Percentiles rank a stretch among this genome's conserved stretches.
Conservation (phyloP, 1,140 invertebrate species). For the Drosophila littoralis region DNA sequence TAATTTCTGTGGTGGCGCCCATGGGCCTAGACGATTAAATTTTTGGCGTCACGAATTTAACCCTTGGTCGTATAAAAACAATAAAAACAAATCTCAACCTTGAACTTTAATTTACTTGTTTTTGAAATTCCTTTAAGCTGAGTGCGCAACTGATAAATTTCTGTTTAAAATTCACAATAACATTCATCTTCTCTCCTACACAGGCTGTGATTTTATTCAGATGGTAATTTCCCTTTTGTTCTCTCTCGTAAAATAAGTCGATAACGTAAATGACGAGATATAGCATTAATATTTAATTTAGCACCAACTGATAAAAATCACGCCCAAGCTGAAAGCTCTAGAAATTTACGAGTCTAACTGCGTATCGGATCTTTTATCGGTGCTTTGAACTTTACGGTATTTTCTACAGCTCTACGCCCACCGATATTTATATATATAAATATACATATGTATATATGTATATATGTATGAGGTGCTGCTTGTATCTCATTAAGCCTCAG, state of each 20-base stretch:
- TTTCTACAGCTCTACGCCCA: conserved; percentile 34
- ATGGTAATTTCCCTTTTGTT: conserved; percentile 60
- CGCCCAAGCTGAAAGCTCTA: conserved; percentile 2
- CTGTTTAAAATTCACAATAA: conserved; percentile 24
- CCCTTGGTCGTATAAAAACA: conserved; percentile 12
- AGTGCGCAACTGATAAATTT: conserved; percentile 24
- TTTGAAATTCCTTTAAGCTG: conserved; percentile 62
- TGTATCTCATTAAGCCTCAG: conserved; percentile 60
- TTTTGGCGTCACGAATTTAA: conserved; percentile 7
- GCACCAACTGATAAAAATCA: conserved; percentile 49
- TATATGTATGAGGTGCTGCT: background rate
- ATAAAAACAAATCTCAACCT: conserved; percentile 4
- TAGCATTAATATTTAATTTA: conserved; percentile 55
- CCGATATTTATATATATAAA: conserved; percentile 1
- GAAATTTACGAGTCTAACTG: conserved; percentile 38
- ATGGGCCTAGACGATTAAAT: conserved; percentile 28
- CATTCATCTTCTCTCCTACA: conserved; percentile 54
- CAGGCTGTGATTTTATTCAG: conserved; percentile 54
- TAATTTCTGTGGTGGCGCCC: conserved; percentile 36
- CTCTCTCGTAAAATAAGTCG: conserved; percentile 41
- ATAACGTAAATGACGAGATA: conserved; percentile 11
- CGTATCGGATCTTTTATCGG: conserved; percentile 27
- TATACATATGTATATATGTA: conserved; percentile 7
- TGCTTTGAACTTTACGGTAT: conserved; percentile 57
- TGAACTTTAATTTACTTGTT: conserved; percentile 41